These are phyloP conservation scores for Stomatorhinus walkeri DNA, from an alignment of 2,797 vertebrate species.

Conservation along the genomic window DNA sequence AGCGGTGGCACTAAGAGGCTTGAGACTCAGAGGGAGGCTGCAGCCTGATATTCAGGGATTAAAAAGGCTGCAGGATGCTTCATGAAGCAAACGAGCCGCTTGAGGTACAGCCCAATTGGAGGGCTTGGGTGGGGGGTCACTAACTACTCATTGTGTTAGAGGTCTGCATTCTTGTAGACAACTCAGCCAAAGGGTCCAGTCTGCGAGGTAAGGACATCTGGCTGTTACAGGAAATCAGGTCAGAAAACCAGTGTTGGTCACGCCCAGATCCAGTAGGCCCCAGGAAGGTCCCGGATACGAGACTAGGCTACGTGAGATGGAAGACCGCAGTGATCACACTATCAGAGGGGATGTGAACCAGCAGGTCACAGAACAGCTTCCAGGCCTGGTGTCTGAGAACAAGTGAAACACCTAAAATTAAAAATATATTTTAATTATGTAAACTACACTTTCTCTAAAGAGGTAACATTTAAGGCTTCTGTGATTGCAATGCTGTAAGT, in stretches of 20 bases:
- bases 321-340: not conserved
- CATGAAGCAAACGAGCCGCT: not conserved
- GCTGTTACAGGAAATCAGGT: not conserved
- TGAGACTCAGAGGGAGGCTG: not conserved
- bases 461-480: slow-evolving; percentile 16
- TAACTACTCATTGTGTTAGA: not conserved
- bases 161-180: not conserved
- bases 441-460: slow-evolving; percentile 12
- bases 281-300: not conserved
- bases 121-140: too few relatives aligned
- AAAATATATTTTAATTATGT: slow-evolving; percentile 24
- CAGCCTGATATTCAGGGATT: not conserved
- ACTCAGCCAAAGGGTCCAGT: slow-evolving; percentile 3
- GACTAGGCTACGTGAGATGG: not conserved
- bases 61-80: not conserved
- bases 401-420: slow-evolving; percentile 13
- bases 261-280: not conserved
- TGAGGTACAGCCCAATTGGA: not conserved
- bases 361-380: not conserved
- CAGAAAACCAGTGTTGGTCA: not conserved
- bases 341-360: not conserved
- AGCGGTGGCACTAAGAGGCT: not conserved
- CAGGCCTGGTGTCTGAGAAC: not conserved
- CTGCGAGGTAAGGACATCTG: not conserved
- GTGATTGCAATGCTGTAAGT: not conserved